Percentiles rank a stretch among this genome's conserved stretches.
Evolutionary conservation across 2,797 vertebrate genomes (phyloP).

Genomic region (Discoglossus pictus): DNA sequence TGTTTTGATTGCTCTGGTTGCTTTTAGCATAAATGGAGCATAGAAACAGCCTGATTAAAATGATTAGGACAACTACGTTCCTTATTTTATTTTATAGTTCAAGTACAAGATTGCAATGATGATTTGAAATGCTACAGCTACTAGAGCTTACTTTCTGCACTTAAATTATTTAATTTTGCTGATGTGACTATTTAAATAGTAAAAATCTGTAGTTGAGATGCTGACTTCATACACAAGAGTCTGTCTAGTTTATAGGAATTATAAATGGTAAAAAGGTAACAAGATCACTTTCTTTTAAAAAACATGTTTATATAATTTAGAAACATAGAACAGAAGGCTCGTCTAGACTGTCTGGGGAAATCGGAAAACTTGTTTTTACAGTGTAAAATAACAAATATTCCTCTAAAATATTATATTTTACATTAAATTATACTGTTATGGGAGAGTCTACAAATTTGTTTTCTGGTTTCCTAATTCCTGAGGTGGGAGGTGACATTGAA

Average conservation of each 20-base stretch:
- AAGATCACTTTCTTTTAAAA: no score
- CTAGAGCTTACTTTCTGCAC: slow-evolving; percentile 46
- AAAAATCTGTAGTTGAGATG: slow-evolving; percentile 1
- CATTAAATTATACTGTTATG: no score
- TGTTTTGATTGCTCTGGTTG: slow-evolving; percentile 64
- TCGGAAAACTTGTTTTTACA: no score
- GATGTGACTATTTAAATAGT: slow-evolving; percentile 41
- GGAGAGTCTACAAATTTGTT: no score
- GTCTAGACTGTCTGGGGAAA: no score
- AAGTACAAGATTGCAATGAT: slow-evolving; percentile 62
- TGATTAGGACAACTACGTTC: slow-evolving; percentile 66
- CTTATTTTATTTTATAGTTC: slow-evolving; percentile 62
- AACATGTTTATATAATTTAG: no score
- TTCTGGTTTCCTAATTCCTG: no score
- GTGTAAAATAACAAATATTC: no score
- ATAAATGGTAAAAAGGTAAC: slow-evolving; percentile 7
- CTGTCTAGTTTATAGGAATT: slow-evolving; percentile 1
- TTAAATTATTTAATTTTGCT: slow-evolving; percentile 57
- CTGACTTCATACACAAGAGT: slow-evolving; percentile 2
- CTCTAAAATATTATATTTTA: no score
- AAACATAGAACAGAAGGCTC: no score
- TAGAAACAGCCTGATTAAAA: slow-evolving; percentile 70
- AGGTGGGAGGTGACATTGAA: no score
- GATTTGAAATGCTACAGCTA: slow-evolving; percentile 53
- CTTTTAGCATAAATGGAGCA: slow-evolving; percentile 63